Evolutionary conservation across 2,797 vertebrate genomes (phyloP).

Genomic region (Clarias platycephalus): DNA sequence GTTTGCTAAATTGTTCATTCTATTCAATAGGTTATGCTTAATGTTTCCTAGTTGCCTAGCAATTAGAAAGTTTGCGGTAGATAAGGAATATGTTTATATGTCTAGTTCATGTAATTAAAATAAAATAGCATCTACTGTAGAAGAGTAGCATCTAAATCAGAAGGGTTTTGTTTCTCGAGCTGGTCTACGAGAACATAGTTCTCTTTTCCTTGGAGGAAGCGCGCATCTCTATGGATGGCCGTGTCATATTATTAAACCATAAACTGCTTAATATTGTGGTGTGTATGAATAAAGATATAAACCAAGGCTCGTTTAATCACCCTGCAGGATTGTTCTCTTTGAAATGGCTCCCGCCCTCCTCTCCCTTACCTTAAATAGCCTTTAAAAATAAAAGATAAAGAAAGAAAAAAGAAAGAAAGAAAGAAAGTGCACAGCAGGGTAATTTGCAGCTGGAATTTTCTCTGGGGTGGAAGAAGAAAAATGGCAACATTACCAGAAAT

Average conservation of each 20-base stretch:
- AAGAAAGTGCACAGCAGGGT: background rate
- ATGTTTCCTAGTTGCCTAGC: background rate
- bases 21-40: background rate
- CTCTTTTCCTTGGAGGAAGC: no score
- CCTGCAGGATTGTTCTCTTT: background rate
- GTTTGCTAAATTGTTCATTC: background rate
- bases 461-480: constrained; percentile 73
- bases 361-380: background rate
- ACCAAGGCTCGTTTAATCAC: background rate
- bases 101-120: background rate
- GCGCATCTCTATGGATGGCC: background rate
- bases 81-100: background rate
- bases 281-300: background rate
- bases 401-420: background rate
- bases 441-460: constrained; percentile 15
- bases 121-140: no score
- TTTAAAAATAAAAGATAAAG: background rate
- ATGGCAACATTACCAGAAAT: constrained; percentile 53
- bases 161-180: background rate
- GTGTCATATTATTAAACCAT: background rate
- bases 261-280: background rate
- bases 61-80: background rate
- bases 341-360: background rate
- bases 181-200: no score
- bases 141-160: no score